Evolutionary conservation across 2,113 vertebrate genomes (phyloP), one percentile per base, ranked within the genome.

Genomic region (Caloenas nicobarica): DNA sequence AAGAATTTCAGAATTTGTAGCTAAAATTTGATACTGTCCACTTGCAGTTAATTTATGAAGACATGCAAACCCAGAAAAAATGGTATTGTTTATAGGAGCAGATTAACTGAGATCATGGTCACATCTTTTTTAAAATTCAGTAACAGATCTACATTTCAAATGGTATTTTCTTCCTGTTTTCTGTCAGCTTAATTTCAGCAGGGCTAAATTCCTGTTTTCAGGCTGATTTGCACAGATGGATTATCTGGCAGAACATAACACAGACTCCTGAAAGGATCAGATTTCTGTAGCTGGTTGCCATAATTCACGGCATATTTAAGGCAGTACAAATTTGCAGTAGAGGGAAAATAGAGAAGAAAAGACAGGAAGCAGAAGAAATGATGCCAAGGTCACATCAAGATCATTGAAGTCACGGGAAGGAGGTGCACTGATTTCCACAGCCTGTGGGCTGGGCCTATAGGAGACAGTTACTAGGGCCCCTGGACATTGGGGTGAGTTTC

Each of bases 51-150:
- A 46, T 92, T 73, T 93, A 69, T 48, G 53, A 85, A 79, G 78
- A 77, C 17, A 10, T 6, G 22, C 2, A 7, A 29, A 50, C 9
- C 12, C 23, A 62, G 78, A 82, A 61, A 66, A 71, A 94, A 51
- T 16, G 15, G 6, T 58, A 46, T 70, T 86, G 73, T 77, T 94
- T 92, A 46, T 54, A 86, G 54, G 58, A 90, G 71, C 53, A 74
- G 72, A 84, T 91, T 91, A 93, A 66, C 34, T 13, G 10, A 85
- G 57, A 53, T 57, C 58, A 62, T 11, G n/a, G 46, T 23, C 70
- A 87, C 53, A 84, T 84, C 13, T 79, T 93, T 88, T 44, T 93
- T 50, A 89, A 87, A 92, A 94, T 76, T 94, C 85, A 88, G 68
- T 54, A 77, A 40, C 50, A 89, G 22, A 44, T 50, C 66, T 91